Conservation (phyloP, 1,140 invertebrate genomes). For the Zophobas morio region DNA sequence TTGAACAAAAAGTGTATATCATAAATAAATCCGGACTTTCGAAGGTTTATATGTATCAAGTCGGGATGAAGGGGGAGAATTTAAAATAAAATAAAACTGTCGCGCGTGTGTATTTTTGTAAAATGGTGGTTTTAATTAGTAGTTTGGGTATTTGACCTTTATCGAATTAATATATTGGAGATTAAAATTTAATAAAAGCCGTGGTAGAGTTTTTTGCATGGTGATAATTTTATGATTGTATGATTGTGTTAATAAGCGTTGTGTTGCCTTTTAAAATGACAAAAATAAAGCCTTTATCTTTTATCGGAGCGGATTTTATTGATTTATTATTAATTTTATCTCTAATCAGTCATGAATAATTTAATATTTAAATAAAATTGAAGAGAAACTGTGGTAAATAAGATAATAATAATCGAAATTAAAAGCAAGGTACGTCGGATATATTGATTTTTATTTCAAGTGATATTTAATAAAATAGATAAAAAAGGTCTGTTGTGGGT, state of each 20-base stretch:
- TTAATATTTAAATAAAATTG: slow-evolving; percentile 58
- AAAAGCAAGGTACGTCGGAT: slow-evolving; percentile 51
- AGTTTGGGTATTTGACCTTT: slow-evolving; percentile 9
- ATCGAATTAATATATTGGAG: neutral
- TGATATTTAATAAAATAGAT: slow-evolving; percentile 63
- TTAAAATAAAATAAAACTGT: too few species aligned
- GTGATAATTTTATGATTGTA: too few species aligned
- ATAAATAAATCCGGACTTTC: slow-evolving; percentile 17
- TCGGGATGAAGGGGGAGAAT: neutral
- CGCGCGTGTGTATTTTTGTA: neutral
- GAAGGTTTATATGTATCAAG: neutral
- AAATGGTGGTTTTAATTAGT: neutral
- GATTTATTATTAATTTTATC: slow-evolving; percentile 57
- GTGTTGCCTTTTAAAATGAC: slow-evolving; percentile 46
- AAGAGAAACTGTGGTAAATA: slow-evolving; percentile 55
- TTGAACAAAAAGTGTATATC: neutral
- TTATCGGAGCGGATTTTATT: slow-evolving; percentile 54
- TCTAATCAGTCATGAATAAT: slow-evolving; percentile 56
- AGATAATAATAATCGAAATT: slow-evolving; percentile 59
- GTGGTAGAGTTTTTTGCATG: neutral
- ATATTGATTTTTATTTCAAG: slow-evolving; percentile 62
- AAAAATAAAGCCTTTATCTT: slow-evolving; percentile 51
- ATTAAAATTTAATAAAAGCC: neutral
- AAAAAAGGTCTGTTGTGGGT: slow-evolving; percentile 58
- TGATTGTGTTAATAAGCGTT: slow-evolving; percentile 19